phyloP scores from a whole-genome alignment of 2,113 vertebrate species.

The Phoxinus phoxinus region DNA sequence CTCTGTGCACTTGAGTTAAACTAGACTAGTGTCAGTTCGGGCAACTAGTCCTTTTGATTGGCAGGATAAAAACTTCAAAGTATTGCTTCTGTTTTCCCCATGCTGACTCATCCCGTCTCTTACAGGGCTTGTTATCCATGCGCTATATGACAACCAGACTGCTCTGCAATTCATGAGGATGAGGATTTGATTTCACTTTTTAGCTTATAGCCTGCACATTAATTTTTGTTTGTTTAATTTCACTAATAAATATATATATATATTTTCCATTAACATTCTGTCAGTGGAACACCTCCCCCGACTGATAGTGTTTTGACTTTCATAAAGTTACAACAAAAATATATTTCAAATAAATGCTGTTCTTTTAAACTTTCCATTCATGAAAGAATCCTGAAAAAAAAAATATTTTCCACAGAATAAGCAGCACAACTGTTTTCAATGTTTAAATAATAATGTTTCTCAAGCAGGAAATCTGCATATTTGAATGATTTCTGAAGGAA shows the following conservation, averaged over 20 bases:
- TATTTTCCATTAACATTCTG: neutral
- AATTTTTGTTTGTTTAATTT: neutral
- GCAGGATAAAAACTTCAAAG: slow-evolving; percentile 16
- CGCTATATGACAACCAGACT: slow-evolving; percentile 2
- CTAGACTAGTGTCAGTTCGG: neutral
- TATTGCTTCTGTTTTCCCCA: neutral
- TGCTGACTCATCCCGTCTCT: slow-evolving; percentile 21
- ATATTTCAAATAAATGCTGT: too few relatives aligned
- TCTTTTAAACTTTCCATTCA: too few relatives aligned
- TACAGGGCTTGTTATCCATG: slow-evolving; percentile 9
- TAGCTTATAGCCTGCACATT: neutral
- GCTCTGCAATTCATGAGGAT: neutral
- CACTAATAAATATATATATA: too few relatives aligned
- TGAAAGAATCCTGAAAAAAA: too few relatives aligned
- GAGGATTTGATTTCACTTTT: slow-evolving; percentile 13
- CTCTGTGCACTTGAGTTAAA: neutral
- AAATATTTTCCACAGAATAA: too few relatives aligned
- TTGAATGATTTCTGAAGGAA: too few relatives aligned
- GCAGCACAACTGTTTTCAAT: too few relatives aligned
- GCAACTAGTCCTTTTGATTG: slow-evolving; percentile 9
- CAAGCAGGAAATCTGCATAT: too few relatives aligned
- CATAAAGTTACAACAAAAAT: too few relatives aligned
- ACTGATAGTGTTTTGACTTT: neutral
- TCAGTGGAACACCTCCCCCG: neutral
- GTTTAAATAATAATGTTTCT: too few relatives aligned